Conservation (phyloP, 1,140 invertebrate species). For the Drosophila rufa region DNA sequence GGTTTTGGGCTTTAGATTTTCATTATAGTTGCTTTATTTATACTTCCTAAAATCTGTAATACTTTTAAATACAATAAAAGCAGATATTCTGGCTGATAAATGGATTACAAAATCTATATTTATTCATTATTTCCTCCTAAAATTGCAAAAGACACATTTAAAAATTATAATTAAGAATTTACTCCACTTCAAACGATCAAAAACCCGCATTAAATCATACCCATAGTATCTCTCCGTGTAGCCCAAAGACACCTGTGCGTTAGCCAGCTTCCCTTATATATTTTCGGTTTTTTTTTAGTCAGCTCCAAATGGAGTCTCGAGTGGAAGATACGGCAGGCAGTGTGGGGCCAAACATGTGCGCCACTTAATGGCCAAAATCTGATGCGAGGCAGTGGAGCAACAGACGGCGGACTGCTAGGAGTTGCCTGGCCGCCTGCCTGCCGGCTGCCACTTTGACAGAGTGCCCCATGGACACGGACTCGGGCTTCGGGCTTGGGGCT, state of each 20-base stretch:
- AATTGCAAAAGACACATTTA: too few species aligned
- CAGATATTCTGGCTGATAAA: too few species aligned
- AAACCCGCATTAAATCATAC: not conserved
- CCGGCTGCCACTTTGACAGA: slow-evolving; percentile 66
- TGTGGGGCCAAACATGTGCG: slow-evolving; percentile 53
- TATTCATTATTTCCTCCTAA: too few species aligned
- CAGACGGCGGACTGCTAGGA: slow-evolving; percentile 15
- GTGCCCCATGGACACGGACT: slow-evolving; percentile 42
- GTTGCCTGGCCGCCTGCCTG: not conserved
- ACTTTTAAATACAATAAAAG: too few species aligned
- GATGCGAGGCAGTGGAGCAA: slow-evolving; percentile 37
- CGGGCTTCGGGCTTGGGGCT: not conserved
- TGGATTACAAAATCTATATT: too few species aligned
- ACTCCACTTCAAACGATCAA: not conserved
- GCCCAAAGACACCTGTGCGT: slow-evolving; percentile 50
- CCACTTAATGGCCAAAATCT: slow-evolving; percentile 70
- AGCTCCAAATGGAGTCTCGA: slow-evolving; percentile 29
- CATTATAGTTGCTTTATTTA: too few species aligned
- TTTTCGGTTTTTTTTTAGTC: slow-evolving; percentile 9
- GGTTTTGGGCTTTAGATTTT: not conserved
- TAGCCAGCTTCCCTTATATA: not conserved
- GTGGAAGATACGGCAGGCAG: slow-evolving; percentile 15
- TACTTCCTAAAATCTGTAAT: too few species aligned
- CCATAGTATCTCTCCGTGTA: slow-evolving; percentile 34
- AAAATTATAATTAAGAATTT: not conserved